Evolutionary conservation across 2,888 invertebrate species (phyloP).

Genomic region (Fragum sueziense): DNA sequence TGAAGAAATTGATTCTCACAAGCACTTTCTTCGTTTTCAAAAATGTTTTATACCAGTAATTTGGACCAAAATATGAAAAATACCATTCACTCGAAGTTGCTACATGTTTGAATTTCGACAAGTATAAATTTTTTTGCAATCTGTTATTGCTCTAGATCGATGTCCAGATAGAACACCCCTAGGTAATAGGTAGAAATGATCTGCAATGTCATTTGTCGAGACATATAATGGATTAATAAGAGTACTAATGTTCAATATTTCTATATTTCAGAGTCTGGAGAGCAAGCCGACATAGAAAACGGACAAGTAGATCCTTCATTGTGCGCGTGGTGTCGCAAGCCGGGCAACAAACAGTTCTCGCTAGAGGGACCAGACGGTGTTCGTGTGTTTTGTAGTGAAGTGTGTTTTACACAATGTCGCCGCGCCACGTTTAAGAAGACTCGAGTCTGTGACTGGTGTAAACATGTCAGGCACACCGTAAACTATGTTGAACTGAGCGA

Average conservation of each 20-base stretch:
- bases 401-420: slow-evolving; percentile 94
- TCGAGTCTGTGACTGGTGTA: slow-evolving; percentile 95
- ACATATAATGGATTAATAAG: no score
- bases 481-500: slow-evolving; percentile 96
- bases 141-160: no score
- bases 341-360: slow-evolving; percentile 80
- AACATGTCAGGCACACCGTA: slow-evolving; percentile 93
- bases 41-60: background rate
- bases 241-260: no score
- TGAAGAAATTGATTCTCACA: background rate
- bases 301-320: slow-evolving; percentile 37
- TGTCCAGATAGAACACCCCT: no score
- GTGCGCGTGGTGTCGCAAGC: slow-evolving; percentile 82
- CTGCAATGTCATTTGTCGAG: no score
- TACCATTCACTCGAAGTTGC: no score
- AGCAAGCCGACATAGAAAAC: background rate
- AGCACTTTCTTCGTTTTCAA: background rate
- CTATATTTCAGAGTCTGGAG: slow-evolving; percentile 20
- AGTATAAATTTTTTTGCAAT: no score
- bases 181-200: no score
- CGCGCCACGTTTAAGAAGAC: slow-evolving; percentile 95
- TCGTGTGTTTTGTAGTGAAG: slow-evolving; percentile 90
- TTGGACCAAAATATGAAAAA: no score
- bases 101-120: no score
- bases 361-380: slow-evolving; percentile 77